Evolutionary conservation across 2,888 invertebrate species (phyloP), one percentile per base, ranked within the genome.

Genomic region (Rutpela maculata): DNA sequence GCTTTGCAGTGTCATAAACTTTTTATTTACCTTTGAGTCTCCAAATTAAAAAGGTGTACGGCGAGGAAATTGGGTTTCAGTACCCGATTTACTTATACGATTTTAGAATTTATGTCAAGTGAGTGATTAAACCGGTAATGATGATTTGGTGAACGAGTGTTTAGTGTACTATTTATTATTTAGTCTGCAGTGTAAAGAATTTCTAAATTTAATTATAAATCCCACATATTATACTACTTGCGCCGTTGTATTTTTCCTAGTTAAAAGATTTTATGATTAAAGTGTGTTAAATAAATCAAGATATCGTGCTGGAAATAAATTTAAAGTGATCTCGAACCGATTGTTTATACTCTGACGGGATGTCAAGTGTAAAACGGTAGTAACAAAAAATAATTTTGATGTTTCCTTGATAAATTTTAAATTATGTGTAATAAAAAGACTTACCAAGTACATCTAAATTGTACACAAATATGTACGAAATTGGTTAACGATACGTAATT

Each of bases 391-490:
- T 68, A 55, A 68, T 68, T 76, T 74, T 75, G 73, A 72, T 66
- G 76, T 70, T 62, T 75, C 43, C 68, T 60, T 63, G 62, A 80
- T 63, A 80, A 81, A 80, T 77, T 80, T 71, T 74, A 78, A 86
- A 87, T 84, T 84, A 87, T 87, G 87, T 85, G 85, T 85, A 81
- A 80, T 79, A 78, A 81, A 81, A 81, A 82, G 83, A 84, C 84
- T 83, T 80, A 77, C 67, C 82, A 74, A 80, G 82, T 81, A 80
- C 83, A 76, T 77, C 80, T 82, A 77, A 83, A 81, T 84, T 85
- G 86, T 85, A 85, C 87, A 81, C 84, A 85, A 88, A 86, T 86
- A 89, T 90, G 90, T 89, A 88, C 88, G 89, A 89, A 88, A 85
- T 89, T 88, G 89, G 90, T 88, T 89, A 89, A 88, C 83, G 85